Conservation (phyloP, 2,888 invertebrate genomes). For the Caradrina clavipalpis region DNA sequence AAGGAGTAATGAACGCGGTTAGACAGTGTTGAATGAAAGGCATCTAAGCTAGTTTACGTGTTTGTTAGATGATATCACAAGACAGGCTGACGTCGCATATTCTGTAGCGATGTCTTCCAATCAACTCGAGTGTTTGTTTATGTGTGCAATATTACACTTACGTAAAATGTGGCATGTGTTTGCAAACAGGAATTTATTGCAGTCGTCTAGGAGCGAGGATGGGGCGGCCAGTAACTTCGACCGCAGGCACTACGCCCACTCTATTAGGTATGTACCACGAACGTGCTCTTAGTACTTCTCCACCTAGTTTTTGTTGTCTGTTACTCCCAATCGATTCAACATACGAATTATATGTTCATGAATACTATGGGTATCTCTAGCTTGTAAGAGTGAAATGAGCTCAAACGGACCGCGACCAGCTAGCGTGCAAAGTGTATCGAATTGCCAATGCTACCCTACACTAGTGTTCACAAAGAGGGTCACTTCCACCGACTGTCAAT, state of each 20-base stretch:
- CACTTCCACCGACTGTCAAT: slow-evolving; percentile 47
- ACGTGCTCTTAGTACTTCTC: slow-evolving; percentile 65
- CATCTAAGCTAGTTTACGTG: slow-evolving; percentile 12
- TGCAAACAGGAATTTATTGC: slow-evolving; percentile 62
- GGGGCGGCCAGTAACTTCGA: slow-evolving; percentile 48
- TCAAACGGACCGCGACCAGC: slow-evolving; percentile 35
- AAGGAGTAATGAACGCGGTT: slow-evolving; percentile 51
- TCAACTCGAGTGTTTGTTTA: slow-evolving; percentile 51
- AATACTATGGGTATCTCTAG: slow-evolving; percentile 16
- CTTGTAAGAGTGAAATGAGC: slow-evolving; percentile 47
- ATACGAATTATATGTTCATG: slow-evolving; percentile 26
- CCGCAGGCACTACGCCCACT: slow-evolving; percentile 64
- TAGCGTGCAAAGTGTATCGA: slow-evolving; percentile 54
- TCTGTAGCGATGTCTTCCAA: slow-evolving; percentile 15
- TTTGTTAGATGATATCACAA: slow-evolving; percentile 24
- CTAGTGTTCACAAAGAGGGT: slow-evolving; percentile 35
- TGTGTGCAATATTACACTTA: slow-evolving; percentile 51
- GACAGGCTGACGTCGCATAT: slow-evolving; percentile 24
- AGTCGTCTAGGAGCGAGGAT: slow-evolving; percentile 60
- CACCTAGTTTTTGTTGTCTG: slow-evolving; percentile 55
- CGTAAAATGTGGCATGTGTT: slow-evolving; percentile 59
- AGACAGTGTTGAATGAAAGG: slow-evolving; percentile 36
- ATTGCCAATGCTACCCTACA: slow-evolving; percentile 61
- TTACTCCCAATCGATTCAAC: slow-evolving; percentile 18
- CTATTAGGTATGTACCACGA: slow-evolving; percentile 57